phyloP scores from a whole-genome alignment of 1,140 invertebrate genomes.

The Drosophila bocqueti region DNA sequence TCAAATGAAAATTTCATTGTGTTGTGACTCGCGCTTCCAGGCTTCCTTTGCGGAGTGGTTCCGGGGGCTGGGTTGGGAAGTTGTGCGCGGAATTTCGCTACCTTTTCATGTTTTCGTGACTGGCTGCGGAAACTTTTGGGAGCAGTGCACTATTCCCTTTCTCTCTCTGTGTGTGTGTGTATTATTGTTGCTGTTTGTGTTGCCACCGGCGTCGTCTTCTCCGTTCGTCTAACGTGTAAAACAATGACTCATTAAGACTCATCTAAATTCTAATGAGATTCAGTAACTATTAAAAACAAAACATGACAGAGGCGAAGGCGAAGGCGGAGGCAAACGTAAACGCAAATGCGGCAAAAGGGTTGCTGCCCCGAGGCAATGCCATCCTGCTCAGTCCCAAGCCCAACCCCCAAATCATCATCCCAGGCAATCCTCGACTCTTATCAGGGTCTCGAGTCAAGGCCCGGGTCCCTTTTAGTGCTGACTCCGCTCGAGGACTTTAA shows the following conservation, averaged over 20 bases:
- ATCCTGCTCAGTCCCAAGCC: neutral
- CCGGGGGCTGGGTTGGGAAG: slow-evolving; percentile 8
- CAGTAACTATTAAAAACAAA: slow-evolving; percentile 84
- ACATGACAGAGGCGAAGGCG: slow-evolving; percentile 63
- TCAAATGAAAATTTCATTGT: slow-evolving; percentile 84
- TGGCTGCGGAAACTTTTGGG: slow-evolving; percentile 36
- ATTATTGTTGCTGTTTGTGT: slow-evolving; percentile 43
- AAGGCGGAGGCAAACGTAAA: slow-evolving; percentile 27
- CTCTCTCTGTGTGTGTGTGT: slow-evolving; percentile 9
- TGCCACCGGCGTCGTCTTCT: slow-evolving; percentile 42
- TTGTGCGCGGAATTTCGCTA: slow-evolving; percentile 44
- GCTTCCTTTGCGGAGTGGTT: slow-evolving; percentile 30
- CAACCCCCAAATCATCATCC: slow-evolving; percentile 7
- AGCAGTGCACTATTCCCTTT: slow-evolving; percentile 33
- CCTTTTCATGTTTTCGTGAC: slow-evolving; percentile 68
- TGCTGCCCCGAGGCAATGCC: slow-evolving; percentile 62
- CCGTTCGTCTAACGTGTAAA: slow-evolving; percentile 80
- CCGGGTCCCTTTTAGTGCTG: slow-evolving; percentile 71
- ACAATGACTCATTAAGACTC: slow-evolving; percentile 85
- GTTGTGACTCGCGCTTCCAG: slow-evolving; percentile 45
- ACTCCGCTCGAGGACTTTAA: slow-evolving; percentile 67
- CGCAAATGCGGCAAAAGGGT: slow-evolving; percentile 74
- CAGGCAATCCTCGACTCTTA: slow-evolving; percentile 45
- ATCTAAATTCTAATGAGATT: slow-evolving; percentile 85
- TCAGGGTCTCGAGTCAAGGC: slow-evolving; percentile 43